A percentile compares a stretch with the other conserved stretches of the same genome.
phyloP scores from a whole-genome alignment of 2,113 vertebrate genomes.

The cattle (Bos taurus) region DNA sequence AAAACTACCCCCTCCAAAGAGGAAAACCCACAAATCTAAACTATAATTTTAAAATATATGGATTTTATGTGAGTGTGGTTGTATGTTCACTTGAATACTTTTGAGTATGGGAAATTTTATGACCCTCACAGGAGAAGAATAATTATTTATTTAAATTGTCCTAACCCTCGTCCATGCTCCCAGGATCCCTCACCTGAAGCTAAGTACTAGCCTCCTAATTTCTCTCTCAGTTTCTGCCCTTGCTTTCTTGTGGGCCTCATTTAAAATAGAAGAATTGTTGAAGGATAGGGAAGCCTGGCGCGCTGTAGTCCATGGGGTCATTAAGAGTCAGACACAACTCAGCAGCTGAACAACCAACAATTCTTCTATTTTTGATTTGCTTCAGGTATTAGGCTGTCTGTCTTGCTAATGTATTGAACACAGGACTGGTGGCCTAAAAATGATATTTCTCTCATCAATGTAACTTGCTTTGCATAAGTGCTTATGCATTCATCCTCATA shows the following conservation, averaged over 20 bases:
- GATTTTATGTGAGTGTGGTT: neutral
- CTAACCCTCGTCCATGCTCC: neutral
- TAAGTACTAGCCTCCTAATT: neutral
- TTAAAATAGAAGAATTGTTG: neutral
- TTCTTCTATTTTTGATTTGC: neutral
- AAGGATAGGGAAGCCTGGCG: neutral
- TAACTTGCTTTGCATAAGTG: constrained; percentile 56
- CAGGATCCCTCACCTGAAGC: neutral
- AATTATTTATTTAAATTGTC: neutral
- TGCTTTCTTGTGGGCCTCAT: neutral
- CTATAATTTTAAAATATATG: neutral
- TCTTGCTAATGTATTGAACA: neutral
- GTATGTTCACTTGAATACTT: neutral
- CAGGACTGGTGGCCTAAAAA: constrained; percentile 37
- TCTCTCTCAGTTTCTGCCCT: neutral
- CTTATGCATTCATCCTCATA: constrained; percentile 50
- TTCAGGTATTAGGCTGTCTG: neutral
- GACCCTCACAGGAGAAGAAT: neutral
- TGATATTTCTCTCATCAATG: neutral
- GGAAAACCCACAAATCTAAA: neutral
- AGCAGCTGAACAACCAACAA: neutral
- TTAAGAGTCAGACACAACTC: neutral
- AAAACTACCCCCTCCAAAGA: neutral
- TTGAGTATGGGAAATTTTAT: neutral
- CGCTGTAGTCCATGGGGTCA: neutral